phyloP scores from a whole-genome alignment of 2,113 vertebrate genomes.

The Apus apus region DNA sequence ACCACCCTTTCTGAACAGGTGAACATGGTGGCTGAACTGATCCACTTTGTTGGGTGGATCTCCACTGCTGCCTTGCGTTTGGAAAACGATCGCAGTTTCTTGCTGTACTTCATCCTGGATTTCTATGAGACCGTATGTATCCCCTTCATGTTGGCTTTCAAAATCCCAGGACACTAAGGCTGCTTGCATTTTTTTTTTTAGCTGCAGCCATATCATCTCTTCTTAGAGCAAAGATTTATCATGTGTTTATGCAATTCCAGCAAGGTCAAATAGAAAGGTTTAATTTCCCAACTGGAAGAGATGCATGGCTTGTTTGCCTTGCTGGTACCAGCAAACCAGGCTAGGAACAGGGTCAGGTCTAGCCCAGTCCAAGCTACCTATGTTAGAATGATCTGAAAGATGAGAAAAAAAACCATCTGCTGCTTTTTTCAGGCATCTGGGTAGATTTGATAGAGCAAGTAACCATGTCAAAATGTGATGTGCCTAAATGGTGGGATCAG shows the following conservation, averaged over 20 bases:
- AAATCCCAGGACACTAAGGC: neutral
- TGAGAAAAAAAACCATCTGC: neutral
- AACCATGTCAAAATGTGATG: neutral
- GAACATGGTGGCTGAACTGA: slow-evolving; percentile 81
- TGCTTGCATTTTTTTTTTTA: neutral
- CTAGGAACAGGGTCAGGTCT: neutral
- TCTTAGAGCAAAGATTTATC: neutral
- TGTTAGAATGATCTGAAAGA: neutral
- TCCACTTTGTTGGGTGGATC: slow-evolving; percentile 84
- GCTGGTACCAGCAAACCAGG: neutral
- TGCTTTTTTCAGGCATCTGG: neutral
- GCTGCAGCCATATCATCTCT: neutral
- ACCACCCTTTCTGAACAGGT: slow-evolving; percentile 83
- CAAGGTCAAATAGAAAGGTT: neutral
- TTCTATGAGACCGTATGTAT: slow-evolving; percentile 89
- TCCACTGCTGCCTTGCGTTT: slow-evolving; percentile 81
- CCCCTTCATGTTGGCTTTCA: neutral
- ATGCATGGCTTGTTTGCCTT: neutral
- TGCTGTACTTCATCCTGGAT: slow-evolving; percentile 87
- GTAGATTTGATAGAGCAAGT: neutral
- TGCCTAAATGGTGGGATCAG: neutral
- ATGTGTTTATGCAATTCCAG: neutral
- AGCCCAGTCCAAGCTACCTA: neutral
- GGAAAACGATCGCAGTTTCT: slow-evolving; percentile 80
- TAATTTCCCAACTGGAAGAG: neutral